These are phyloP conservation scores for Platanista minor DNA, from an alignment of 2,113 vertebrate species.

Conservation along the genomic window DNA sequence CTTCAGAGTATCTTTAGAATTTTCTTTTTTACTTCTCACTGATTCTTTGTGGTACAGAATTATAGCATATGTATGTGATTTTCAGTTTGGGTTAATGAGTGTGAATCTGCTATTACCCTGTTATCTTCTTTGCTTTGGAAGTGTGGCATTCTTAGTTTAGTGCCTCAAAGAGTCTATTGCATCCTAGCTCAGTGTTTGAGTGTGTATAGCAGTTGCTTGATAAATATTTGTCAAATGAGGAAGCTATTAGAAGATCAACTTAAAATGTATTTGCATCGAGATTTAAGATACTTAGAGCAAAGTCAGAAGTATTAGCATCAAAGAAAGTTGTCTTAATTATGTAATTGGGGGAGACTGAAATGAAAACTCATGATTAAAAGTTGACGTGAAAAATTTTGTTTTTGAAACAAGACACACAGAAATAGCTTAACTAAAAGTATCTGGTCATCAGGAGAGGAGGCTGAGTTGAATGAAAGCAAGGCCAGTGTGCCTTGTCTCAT, in stretches of 20 bases:
- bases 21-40: not conserved
- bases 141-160: constrained; percentile 2
- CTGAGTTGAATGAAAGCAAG: not conserved
- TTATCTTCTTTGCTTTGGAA: not conserved
- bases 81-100: not conserved
- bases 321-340: constrained; percentile 20
- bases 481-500: not conserved
- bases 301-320: no score
- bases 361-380: constrained; percentile 33
- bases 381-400: not conserved
- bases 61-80: not conserved
- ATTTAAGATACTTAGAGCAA: not conserved
- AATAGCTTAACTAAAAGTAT: not conserved
- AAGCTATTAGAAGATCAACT: not conserved
- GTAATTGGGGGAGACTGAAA: not conserved
- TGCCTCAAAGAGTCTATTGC: not conserved
- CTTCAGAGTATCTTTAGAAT: not conserved
- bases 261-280: constrained; percentile 35
- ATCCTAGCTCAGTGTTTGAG: not conserved
- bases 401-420: not conserved
- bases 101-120: not conserved
- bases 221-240: constrained; percentile 34
- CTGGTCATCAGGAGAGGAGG: not conserved
- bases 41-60: not conserved
- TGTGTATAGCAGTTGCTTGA: not conserved